phyloP scores from a whole-genome alignment of 2,888 invertebrate species.

The Ornithoptera priamus region DNA sequence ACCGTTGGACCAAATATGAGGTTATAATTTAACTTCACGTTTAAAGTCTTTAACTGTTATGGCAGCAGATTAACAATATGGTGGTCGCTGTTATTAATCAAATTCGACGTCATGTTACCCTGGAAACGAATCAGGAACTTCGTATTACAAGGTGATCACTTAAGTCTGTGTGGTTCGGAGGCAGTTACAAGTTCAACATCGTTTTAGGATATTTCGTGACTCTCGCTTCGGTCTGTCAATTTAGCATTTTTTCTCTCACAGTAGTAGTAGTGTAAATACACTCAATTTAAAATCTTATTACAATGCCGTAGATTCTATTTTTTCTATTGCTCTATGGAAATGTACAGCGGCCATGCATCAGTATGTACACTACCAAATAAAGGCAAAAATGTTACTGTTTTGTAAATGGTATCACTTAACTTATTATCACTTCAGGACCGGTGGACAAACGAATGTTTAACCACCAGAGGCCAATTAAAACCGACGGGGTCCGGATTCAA shows the following conservation, averaged over 20 bases:
- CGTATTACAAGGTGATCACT: no score
- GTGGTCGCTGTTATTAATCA: no score
- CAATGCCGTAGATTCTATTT: conserved; percentile 10
- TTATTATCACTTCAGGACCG: conserved; percentile 18
- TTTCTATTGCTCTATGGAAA: not conserved
- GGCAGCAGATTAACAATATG: no score
- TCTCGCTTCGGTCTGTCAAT: conserved; percentile 18
- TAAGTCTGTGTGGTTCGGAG: no score
- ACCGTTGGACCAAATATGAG: no score
- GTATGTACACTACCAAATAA: conserved; percentile 26
- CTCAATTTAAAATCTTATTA: conserved; percentile 11
- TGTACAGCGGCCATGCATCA: not conserved
- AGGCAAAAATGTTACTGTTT: conserved; percentile 21
- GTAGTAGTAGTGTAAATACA: not conserved
- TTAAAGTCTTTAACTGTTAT: no score
- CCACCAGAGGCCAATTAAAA: conserved; percentile 27
- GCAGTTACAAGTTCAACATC: not conserved
- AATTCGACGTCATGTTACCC: no score
- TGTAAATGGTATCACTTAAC: conserved; percentile 28
- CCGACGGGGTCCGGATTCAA: not conserved
- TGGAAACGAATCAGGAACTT: no score
- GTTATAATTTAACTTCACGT: no score
- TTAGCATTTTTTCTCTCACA: conserved; percentile 17
- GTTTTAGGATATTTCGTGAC: conserved; percentile 24
- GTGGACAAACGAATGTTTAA: conserved; percentile 28